A percentile compares a stretch with the other conserved stretches of the same genome.
These are phyloP conservation scores for Crax fasciolata DNA, from an alignment of 2,797 vertebrate genomes.

Conservation along the genomic window DNA sequence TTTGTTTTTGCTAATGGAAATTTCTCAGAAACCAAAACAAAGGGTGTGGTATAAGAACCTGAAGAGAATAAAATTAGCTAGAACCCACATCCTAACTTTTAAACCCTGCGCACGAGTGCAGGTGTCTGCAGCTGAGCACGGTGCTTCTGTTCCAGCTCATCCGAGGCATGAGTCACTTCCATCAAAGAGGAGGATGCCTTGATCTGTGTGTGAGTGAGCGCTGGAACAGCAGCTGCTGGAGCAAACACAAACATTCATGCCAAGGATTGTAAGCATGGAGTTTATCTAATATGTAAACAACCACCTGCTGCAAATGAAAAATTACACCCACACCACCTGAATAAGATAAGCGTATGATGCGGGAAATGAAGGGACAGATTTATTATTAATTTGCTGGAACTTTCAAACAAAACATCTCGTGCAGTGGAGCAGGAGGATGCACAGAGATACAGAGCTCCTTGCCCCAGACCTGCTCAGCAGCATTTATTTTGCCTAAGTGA, in stretches of 20 bases:
- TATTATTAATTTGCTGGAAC: constrained; percentile 69
- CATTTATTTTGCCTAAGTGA: constrained; percentile 59
- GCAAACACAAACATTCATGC: constrained; percentile 73
- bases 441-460: constrained; percentile 42
- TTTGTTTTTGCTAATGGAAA: constrained; percentile 66
- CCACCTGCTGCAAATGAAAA: constrained; percentile 76
- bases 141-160: constrained; percentile 68
- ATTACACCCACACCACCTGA: constrained; percentile 79
- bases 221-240: constrained; percentile 71
- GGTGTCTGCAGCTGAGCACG: constrained; percentile 70
- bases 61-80: constrained; percentile 55
- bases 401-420: constrained; percentile 73
- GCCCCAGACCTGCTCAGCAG: constrained; percentile 23
- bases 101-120: constrained; percentile 43
- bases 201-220: constrained; percentile 30
- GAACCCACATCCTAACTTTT: constrained; percentile 66
- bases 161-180: constrained; percentile 67
- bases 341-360: constrained; percentile 68
- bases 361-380: constrained; percentile 61
- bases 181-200: constrained; percentile 61
- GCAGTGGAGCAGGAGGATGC: constrained; percentile 54
- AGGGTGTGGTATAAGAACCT: constrained; percentile 31
- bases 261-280: constrained; percentile 63
- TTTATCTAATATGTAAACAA: constrained; percentile 79
- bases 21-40: constrained; percentile 65